Evolutionary conservation across 2,888 invertebrate genomes (phyloP), one percentile per base, ranked within the genome.

Genomic region (Coelopa pilipes): DNA sequence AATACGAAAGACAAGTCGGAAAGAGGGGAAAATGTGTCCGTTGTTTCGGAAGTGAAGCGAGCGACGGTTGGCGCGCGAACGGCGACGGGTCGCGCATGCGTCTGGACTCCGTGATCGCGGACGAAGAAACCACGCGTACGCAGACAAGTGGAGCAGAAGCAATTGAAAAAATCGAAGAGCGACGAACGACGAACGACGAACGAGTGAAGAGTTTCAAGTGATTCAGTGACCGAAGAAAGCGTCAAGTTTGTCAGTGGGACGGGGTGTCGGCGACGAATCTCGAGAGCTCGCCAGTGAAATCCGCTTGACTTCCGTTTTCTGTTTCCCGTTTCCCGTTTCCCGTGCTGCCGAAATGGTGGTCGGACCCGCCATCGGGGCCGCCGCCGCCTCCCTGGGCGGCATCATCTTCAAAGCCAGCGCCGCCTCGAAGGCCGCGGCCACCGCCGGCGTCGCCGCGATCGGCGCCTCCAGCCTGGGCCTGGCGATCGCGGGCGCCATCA

Each of bases 401-500:
- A 77, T 82, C 5, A 71, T 87, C 5, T 85, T 85, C 66, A 87
- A 87, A 78, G 86, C 86, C n/a, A 85, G 87, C 66, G 80, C 85
- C 68, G 85, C 86, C 24, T 84, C 86, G 0, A 84, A 84, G 66
- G 83, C 82, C 13, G 85, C 82, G 13, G 84, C 84, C 57, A 79
- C 85, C 5, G 82, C 84, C 5, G 85, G 85, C 46, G 77, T 83
- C 49, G 86, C 82, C 1, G 86, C 90, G 0, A 89, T 91, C 3
- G 90, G 85, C 5, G 85, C 84, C 70, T 81, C 86, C 15, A 86
- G 85, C 67, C 69, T 88, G 73, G 84, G 86, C 5, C 75, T 86
- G 24, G 84, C 86, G 55, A 83, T 92, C 10, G 85, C 91, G 0
- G 89, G 90, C 1, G 93, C 94, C 68, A 89, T 94, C 9, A 94